Evolutionary conservation across 1,140 invertebrate species (phyloP), one percentile per base, ranked within the genome.

Genomic region (Drosophila melanica): DNA sequence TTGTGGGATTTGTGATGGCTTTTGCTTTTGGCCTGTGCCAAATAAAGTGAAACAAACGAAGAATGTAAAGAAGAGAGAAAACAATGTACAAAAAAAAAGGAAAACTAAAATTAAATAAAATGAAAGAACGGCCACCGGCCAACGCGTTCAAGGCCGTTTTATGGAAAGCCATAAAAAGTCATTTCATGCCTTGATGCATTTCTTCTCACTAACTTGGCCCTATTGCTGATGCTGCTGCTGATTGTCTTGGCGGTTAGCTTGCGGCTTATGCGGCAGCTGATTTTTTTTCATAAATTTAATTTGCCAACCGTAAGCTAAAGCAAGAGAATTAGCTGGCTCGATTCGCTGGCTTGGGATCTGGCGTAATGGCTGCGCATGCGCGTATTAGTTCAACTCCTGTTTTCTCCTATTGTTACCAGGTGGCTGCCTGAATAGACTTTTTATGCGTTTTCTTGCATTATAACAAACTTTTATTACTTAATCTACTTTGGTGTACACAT

Each of bases 151-250:
- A 89, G 84, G 84, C 85, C 84, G 75, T 90, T 84, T 90, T 85
- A 85, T 89, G 80, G 80, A 90, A 90, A 90, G 85, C 85, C 84
- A 77, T 89, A 90, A 90, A 89, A 89, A 89, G 78, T 77, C 85
- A 89, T 90, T 89, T 89, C 85, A 89, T 90, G 84, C 85, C 73
- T 85, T 84, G 85, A 90, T 89, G 84, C 85, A 89, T 89, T 89
- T 89, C 85, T 90, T 74, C 84, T 89, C 73, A 71, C 69, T 58
- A 81, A 58, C 66, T 30, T 68, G 81, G 68, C 82, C 70, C 68
- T 67, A 63, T 45, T 59, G 73, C 68, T 50, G 48, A 27, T 59
- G 73, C 68, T 45, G 27, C 48, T 45, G 44, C 45, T 47, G 45
- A 44, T 33, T 47, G 20, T 23, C 37, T 63, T 42, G 41, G 47